phyloP scores from a whole-genome alignment of 2,888 invertebrate genomes.

The Agonopterix arenella region DNA sequence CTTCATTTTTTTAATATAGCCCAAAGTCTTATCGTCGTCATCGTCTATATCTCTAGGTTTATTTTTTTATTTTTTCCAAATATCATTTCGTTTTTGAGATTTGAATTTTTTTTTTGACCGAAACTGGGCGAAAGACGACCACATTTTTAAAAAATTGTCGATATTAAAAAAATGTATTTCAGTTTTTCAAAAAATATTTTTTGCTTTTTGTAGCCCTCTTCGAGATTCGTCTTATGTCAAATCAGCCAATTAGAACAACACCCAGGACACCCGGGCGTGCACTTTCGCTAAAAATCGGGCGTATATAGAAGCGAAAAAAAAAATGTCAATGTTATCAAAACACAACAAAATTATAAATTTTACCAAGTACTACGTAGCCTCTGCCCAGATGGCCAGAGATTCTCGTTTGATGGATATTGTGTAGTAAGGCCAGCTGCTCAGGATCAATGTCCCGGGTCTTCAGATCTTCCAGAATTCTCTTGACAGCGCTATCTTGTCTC shows the following conservation, averaged over 20 bases:
- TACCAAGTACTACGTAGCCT: slow-evolving; percentile 74
- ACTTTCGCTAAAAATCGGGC: background rate
- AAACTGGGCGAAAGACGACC: too few species aligned
- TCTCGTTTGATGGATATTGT: slow-evolving; percentile 59
- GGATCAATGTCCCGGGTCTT: slow-evolving; percentile 49
- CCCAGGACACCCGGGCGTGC: background rate
- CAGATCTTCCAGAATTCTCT: slow-evolving; percentile 41
- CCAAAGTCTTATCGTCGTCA: too few species aligned
- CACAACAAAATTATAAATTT: too few species aligned
- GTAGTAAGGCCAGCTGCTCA: slow-evolving; percentile 66
- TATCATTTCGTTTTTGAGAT: too few species aligned
- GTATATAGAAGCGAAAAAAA: background rate
- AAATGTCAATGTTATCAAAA: background rate
- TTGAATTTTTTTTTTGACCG: too few species aligned
- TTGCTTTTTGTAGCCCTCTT: background rate
- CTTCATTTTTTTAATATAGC: too few species aligned
- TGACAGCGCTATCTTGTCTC: slow-evolving; percentile 65
- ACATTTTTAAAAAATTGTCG: too few species aligned
- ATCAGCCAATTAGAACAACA: background rate
- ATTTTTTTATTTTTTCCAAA: too few species aligned
- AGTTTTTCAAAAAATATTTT: too few species aligned
- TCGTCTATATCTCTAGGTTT: too few species aligned
- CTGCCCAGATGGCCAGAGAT: slow-evolving; percentile 78
- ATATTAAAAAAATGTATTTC: background rate
- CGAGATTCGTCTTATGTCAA: background rate